These are phyloP conservation scores for Myotis yumanensis DNA, from an alignment of 2,113 vertebrate species.

Conservation along the genomic window DNA sequence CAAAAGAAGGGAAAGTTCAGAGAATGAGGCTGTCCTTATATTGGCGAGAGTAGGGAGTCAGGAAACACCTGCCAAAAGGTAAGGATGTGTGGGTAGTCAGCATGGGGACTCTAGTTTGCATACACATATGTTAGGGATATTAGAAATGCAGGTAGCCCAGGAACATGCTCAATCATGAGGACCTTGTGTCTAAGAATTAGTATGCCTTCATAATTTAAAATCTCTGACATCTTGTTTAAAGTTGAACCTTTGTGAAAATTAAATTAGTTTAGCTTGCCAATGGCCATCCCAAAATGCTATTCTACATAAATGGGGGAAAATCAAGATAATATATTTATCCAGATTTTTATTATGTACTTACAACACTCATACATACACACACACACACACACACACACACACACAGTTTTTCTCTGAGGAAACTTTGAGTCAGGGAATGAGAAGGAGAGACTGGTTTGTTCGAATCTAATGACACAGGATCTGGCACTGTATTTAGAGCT, in stretches of 20 bases:
- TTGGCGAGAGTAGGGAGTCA: fast-evolving
- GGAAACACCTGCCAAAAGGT: background rate
- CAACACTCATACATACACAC: background rate
- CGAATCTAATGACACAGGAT: slow-evolving; percentile 61
- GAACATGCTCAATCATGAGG: background rate
- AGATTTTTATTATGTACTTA: slow-evolving; percentile 38
- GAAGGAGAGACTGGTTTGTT: slow-evolving; percentile 38
- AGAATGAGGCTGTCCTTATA: background rate
- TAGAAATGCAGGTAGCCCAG: background rate
- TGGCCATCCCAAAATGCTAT: background rate
- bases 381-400: too few relatives aligned
- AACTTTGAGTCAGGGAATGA: background rate
- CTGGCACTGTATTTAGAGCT: slow-evolving; percentile 62
- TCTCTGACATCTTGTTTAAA: background rate
- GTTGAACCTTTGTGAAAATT: background rate
- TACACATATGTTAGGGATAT: background rate
- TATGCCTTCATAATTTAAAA: background rate
- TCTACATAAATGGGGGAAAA: background rate
- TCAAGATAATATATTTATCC: slow-evolving; percentile 37
- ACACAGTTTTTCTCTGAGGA: background rate
- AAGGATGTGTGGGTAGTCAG: fast-evolving
- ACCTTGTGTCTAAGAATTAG: background rate
- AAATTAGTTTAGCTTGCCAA: background rate
- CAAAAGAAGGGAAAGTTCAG: background rate
- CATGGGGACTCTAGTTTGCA: background rate